These are phyloP conservation scores for Tapera naevia DNA, from an alignment of 2,797 vertebrate genomes.

Conservation along the genomic window DNA sequence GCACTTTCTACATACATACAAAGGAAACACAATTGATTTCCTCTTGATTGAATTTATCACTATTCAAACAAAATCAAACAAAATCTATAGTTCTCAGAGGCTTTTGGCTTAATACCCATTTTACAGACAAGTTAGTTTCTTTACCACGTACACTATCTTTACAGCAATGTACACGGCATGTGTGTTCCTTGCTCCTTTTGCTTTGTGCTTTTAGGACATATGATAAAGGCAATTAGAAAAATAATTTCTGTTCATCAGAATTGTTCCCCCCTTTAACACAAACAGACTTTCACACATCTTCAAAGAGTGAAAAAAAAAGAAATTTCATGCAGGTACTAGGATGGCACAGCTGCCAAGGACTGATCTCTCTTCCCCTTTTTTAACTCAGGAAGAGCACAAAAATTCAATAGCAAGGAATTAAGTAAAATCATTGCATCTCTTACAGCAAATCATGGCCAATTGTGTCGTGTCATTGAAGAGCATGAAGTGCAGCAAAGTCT, in stretches of 20 bases:
- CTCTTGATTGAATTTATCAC: not conserved
- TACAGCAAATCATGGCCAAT: conserved; percentile 24
- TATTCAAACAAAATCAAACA: not conserved
- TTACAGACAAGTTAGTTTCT: not conserved
- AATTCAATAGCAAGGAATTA: conserved; percentile 30
- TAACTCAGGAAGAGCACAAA: conserved; percentile 3
- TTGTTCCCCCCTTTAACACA: not conserved
- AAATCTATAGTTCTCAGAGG: not conserved
- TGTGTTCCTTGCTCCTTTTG: not conserved
- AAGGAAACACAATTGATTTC: not conserved
- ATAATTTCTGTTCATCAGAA: not conserved
- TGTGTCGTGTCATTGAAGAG: conserved; percentile 5
- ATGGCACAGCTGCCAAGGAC: not conserved
- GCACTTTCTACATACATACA: not conserved
- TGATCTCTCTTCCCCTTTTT: not conserved
- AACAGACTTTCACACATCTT: not conserved
- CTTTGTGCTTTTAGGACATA: not conserved
- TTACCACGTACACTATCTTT: not conserved
- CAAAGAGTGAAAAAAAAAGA: not conserved
- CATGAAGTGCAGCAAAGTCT: not conserved
- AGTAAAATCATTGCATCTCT: conserved; percentile 36
- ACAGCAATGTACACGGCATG: not conserved
- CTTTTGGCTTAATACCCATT: not conserved
- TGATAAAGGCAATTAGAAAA: not conserved
- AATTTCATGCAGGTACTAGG: not conserved